phyloP scores from a whole-genome alignment of 2,797 vertebrate genomes.

The Sibirionetta formosa region DNA sequence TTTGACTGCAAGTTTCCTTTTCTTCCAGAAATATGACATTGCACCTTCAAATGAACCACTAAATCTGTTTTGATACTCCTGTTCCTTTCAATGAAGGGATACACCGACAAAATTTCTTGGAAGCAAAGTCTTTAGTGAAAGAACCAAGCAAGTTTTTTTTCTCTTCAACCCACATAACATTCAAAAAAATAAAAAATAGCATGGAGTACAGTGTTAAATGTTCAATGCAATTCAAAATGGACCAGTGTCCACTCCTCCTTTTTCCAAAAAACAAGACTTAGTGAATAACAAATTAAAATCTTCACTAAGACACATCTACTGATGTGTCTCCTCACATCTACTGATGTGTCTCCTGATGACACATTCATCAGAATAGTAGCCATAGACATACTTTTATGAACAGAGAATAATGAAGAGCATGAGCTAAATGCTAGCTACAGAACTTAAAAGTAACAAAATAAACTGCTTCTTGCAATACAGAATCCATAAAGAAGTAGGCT shows the following conservation, averaged over 20 bases:
- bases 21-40: neutral
- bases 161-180: rapidly evolving
- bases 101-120: neutral
- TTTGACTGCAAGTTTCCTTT: neutral
- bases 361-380: neutral
- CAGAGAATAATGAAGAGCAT: neutral
- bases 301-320: neutral
- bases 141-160: neutral
- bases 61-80: neutral
- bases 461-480: neutral
- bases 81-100: neutral
- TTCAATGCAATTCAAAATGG: neutral
- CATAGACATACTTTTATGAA: neutral
- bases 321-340: neutral
- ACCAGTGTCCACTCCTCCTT: rapidly evolving
- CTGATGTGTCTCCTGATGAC: too few relatives aligned
- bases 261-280: neutral
- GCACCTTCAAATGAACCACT: neutral
- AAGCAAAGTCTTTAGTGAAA: neutral
- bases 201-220: neutral
- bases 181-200: neutral
- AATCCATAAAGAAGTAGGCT: neutral
- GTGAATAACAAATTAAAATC: neutral
- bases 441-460: neutral
- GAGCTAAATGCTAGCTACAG: neutral